Conservation (phyloP, 2,113 vertebrate genomes). For the Saguinus midas region DNA sequence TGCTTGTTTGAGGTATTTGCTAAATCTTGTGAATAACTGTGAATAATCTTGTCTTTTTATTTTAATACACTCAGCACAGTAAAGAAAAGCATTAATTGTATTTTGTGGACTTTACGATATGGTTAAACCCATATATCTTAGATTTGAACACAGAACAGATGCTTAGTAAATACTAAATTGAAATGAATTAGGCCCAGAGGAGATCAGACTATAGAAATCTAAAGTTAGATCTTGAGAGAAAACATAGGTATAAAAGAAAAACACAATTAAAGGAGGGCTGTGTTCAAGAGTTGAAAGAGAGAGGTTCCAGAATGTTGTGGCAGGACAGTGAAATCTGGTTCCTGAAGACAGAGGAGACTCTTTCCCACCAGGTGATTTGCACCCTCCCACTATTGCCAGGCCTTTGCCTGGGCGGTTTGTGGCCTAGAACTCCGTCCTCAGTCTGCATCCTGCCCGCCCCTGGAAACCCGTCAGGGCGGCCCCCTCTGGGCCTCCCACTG, state of each 20-base stretch:
- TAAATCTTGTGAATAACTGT: not conserved
- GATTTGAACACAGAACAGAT: not conserved
- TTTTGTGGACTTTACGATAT: not conserved
- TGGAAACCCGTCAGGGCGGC: not conserved
- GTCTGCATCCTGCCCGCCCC: not conserved
- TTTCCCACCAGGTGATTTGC: not conserved
- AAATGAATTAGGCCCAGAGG: not conserved
- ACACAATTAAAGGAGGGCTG: not conserved
- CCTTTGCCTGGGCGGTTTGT: not conserved
- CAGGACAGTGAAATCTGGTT: not conserved
- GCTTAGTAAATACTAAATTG: not conserved
- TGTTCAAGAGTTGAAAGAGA: not conserved
- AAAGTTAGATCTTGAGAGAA: not conserved
- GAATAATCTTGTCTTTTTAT: not conserved
- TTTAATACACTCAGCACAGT: not conserved
- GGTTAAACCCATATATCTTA: not conserved
- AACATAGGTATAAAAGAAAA: not conserved
- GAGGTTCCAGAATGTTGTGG: not conserved
- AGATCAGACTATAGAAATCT: not conserved
- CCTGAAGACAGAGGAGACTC: too few relatives aligned
- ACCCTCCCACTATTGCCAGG: not conserved
- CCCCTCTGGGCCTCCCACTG: accelerated
- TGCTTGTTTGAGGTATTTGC: not conserved
- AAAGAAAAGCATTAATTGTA: not conserved
- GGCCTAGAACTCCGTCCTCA: too few relatives aligned